Evolutionary conservation across 2,113 vertebrate species (phyloP), one percentile per base, ranked within the genome.

Genomic region (Plotosus lineatus): DNA sequence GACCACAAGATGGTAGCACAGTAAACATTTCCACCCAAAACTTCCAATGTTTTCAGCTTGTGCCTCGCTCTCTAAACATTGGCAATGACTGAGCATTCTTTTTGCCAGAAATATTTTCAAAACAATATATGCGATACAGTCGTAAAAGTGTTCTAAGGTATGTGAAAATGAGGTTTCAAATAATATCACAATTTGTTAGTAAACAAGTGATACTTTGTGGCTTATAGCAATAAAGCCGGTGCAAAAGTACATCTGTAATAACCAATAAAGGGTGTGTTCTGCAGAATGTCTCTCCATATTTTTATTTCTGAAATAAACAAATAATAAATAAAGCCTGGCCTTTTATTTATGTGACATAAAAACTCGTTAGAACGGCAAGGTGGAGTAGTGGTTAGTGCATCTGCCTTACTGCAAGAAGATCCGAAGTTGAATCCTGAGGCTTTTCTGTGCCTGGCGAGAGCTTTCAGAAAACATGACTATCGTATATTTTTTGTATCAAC

Each of bases 1-100:
- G 55, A 55, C 80, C 74, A 75, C 77, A 17, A 56, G 53, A 76
- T 75, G 82, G 79, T 21, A 53, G 17, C 79, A 71, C 33, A 33
- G 10, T 69, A 58, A n/a, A n/a, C n/a, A n/a, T 58, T 77, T 42
- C 69, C n/a, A 73, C 36, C 7, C 36, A 33, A 44, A 0, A 69
- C 8, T 14, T 23, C 9, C 8, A 4, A 36, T 28, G 23, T 26
- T n/a, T 40, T 40, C 36, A 46, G 17, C 15, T 69, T 14, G 11
- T 0, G 6, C 17, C 40, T 71, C 3, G 44, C n/a, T 28, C 28
- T 65, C 51, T 10, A 23, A 26, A n/a, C n/a, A n/a, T n/a, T n/a
- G 23, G 9, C 26, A 15, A 26, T 9, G 55, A 28, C 55, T 33
- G 14, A 36, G 33, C 2, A 3, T 42, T 66, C 5, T n/a, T 66